Conservation (phyloP, 64 coral and sea anemone genomes). For the Pocillopora verrucosa region DNA sequence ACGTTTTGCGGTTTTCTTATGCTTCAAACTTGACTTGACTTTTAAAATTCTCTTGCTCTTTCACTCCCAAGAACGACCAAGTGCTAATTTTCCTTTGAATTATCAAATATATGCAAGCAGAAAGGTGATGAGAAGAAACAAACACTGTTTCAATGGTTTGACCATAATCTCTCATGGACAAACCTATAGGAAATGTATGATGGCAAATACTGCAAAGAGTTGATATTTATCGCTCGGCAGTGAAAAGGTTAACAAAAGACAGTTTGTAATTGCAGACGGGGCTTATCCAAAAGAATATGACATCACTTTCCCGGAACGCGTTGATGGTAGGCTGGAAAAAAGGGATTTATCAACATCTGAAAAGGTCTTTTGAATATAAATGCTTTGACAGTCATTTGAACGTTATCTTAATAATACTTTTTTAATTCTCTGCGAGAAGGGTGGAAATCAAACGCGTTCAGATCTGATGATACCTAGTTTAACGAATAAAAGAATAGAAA, state of each 20-base stretch:
- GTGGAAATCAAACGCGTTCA: no score
- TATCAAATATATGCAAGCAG: no score
- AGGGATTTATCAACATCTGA: conserved; percentile 44
- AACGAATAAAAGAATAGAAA: no score
- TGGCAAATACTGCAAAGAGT: no score
- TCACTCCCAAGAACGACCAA: not conserved
- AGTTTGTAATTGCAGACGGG: not conserved
- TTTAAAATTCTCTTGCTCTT: not conserved
- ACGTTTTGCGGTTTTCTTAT: no score
- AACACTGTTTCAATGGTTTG: no score
- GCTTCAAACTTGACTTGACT: not conserved
- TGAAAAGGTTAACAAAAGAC: not conserved
- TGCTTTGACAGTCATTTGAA: not conserved
- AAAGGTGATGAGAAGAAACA: no score
- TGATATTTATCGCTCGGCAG: no score
- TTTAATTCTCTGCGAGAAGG: not conserved
- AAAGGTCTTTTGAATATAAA: conserved; percentile 2
- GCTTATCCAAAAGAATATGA: not conserved
- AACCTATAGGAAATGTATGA: no score
- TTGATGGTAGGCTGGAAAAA: conserved; percentile 3
- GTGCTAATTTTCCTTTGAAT: no score
- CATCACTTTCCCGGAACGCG: conserved; percentile 27
- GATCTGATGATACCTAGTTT: no score
- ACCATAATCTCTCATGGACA: no score
- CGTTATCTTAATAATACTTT: not conserved